These are phyloP conservation scores for Pristionchus arcanus DNA, from an alignment of 2,888 invertebrate species.

Conservation along the genomic window DNA sequence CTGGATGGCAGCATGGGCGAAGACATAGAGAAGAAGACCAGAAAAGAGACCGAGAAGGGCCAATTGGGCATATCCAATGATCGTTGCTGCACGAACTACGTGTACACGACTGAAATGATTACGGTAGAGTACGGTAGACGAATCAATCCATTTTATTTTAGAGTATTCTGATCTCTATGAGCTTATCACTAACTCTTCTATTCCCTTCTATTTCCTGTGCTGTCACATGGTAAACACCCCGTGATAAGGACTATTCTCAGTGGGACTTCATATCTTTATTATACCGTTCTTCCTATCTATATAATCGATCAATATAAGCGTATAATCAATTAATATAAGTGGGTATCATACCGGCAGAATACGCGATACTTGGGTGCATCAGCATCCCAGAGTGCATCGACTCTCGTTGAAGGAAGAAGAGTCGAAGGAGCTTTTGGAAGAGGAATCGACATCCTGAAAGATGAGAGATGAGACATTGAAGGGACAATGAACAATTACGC, in stretches of 20 bases:
- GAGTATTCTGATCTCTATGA: background rate
- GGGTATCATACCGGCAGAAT: slow-evolving; percentile 64
- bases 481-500: no score
- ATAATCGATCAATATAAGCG: no score
- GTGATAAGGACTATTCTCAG: background rate
- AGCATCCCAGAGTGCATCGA: slow-evolving; percentile 74
- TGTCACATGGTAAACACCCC: slow-evolving; percentile 5
- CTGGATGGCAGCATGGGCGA: slow-evolving; percentile 59
- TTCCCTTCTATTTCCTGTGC: background rate
- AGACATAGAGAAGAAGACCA: slow-evolving; percentile 67
- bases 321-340: no score
- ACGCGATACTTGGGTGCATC: slow-evolving; percentile 77
- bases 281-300: no score
- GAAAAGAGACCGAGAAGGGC: slow-evolving; percentile 74
- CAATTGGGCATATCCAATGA: slow-evolving; percentile 77
- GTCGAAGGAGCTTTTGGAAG: slow-evolving; percentile 39
- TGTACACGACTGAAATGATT: slow-evolving; percentile 35
- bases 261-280: background rate
- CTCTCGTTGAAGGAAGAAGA: slow-evolving; percentile 57
- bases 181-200: background rate
- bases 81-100: slow-evolving; percentile 68
- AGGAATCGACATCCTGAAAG: slow-evolving; percentile 46
- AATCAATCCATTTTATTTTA: background rate
- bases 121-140: background rate
- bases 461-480: no score